A percentile compares a stretch with the other conserved stretches of the same genome.
Conservation (phyloP, 2,797 vertebrate species). For the Ficedula albicollis region DNA sequence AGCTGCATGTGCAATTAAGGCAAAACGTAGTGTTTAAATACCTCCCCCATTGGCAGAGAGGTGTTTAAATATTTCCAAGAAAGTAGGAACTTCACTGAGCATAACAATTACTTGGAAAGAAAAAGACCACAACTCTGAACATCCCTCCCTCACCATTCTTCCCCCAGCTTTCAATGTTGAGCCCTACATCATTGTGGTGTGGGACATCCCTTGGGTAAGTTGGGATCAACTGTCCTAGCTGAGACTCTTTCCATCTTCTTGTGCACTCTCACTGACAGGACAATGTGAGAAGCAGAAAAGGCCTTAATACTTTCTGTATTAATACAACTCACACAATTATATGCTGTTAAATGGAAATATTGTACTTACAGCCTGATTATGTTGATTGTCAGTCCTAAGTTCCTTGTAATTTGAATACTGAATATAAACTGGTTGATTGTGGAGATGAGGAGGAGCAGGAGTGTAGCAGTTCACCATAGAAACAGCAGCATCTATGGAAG, state of each 20-base stretch:
- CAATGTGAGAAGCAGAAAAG: background rate
- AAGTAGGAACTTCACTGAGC: rapidly evolving
- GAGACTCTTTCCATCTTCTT: background rate
- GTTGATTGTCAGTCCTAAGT: conserved; percentile 85
- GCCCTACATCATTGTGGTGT: rapidly evolving
- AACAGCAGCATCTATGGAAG: conserved; percentile 88
- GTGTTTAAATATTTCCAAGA: background rate
- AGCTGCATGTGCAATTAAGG: background rate
- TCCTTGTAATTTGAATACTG: conserved; percentile 90
- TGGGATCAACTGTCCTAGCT: background rate
- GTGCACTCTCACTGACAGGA: no score
- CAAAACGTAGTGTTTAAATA: background rate
- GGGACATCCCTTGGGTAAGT: background rate
- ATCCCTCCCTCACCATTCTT: background rate
- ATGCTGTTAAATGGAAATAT: background rate
- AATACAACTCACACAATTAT: background rate
- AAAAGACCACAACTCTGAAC: rapidly evolving
- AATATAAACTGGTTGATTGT: conserved; percentile 86
- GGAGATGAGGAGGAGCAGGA: conserved; percentile 78
- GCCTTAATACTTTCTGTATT: background rate
- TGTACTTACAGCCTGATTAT: conserved; percentile 82
- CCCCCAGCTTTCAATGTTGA: background rate
- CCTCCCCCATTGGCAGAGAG: background rate
- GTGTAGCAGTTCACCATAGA: conserved; percentile 88
- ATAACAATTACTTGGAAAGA: background rate